Evolutionary conservation across 2,113 vertebrate species (phyloP), one percentile per base, ranked within the genome.

Genomic region (Epinephelus lanceolatus): DNA sequence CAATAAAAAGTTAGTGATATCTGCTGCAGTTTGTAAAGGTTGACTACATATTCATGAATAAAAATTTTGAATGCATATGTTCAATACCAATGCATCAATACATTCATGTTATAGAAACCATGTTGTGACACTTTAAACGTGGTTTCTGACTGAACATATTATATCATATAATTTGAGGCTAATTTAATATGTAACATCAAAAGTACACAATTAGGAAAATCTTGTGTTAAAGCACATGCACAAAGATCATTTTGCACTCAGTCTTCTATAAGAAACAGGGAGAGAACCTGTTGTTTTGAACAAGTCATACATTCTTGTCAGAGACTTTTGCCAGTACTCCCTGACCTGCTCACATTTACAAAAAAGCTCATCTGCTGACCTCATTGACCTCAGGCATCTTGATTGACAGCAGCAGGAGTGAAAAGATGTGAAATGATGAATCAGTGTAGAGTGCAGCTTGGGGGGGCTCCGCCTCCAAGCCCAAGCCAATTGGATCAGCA

Each of bases 351-450:
- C 53, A 55, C 25, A 23, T 68, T 52, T 42, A 25, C 62, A 88
- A 86, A 89, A n/a, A 82, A 75, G 71, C 2, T 56, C 66, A 80
- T 87, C 27, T 85, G 86, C 66, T 90, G 84, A 86, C 83, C 78
- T 76, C 59, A n/a, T 6, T 30, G 61, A 78, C 84, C 87, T 85
- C 68, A 45, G 65, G 62, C 65, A 21, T 56, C 3, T n/a, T 78
- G 90, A 89, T n/a, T 86, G 84, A 89, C 80, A 51, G 81, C 27
- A 55, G 9, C 25, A 33, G 33, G 33, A 53, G 67, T 15, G 19
- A 33, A 70, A 52, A 69, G 68, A 70, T 47, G 57, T 83, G 65
- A 78, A 53, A 30, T 85, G 79, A 86, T 81, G 85, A 85, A 80
- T 91, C 71, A 55, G 84, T 37, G 65, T 25, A 21, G 73, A 57